Evolutionary conservation across 2,113 vertebrate species (phyloP), one percentile per base, ranked within the genome.

Genomic region (Psittacus erithacus): DNA sequence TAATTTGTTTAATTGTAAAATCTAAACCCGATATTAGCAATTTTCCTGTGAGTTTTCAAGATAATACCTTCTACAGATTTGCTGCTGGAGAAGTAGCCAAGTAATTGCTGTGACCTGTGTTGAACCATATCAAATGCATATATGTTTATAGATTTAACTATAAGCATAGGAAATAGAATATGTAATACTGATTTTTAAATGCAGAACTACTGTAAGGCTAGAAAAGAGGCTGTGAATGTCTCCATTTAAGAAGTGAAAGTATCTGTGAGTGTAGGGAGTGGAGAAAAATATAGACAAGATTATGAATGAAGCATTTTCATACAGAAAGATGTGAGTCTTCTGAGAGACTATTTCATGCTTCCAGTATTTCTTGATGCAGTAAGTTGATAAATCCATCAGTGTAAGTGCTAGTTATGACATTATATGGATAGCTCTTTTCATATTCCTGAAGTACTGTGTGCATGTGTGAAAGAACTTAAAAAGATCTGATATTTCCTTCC

Each of bases 381-480:
- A 65, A 81, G 81, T 76, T 82, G 84, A 89, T 92, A 91, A 92
- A 95, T 93, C 87, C 70, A 52, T 90, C 93, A 90, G 23, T 86
- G 25, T 74, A 85, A 84, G 59, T 94, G 78, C 74, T 88, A 84
- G 62, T 93, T 94, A 82, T 76, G 65, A 64, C 67, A 73, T 92
- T 84, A 52, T 74, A 90, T 49, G 60, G 71, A 55, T 84, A 87
- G 27, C 29, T 89, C 65, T 87, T 65, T 85, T 87, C 81, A 33
- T 82, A 41, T 92, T 95, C 27, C 86, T 88, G 38, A 95, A 92
- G 69, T 73, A 74, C 82, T 95, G 49, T 76, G 27, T 96, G 78
- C 87, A 62, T 88, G 70, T 93, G 89, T 90, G 67, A 96, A 94
- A 90, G 62, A 94, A 27, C 86, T 92, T 82, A 91, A 89, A 91